Evolutionary conservation across 1,140 invertebrate species (phyloP).

Genomic region (Drosophila orosa): DNA sequence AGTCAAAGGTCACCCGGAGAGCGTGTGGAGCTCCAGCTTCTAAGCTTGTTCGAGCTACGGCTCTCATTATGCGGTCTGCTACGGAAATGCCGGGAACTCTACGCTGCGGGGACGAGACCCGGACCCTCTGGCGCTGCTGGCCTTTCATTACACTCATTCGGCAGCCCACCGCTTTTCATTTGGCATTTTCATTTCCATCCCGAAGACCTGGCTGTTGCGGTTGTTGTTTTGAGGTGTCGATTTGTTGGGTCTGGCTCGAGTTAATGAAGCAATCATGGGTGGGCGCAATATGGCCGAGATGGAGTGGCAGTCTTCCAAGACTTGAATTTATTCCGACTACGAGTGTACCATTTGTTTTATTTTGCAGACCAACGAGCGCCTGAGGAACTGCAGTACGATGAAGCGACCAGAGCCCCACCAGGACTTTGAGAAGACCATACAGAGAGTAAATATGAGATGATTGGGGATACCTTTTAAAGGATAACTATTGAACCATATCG

Average conservation of each 20-base stretch:
- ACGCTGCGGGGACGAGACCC: slow-evolving; percentile 6
- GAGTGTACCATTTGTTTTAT: slow-evolving; percentile 8
- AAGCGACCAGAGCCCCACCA: slow-evolving; percentile 81
- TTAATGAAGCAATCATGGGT: slow-evolving; percentile 76
- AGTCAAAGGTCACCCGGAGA: slow-evolving; percentile 44
- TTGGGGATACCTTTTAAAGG: background rate
- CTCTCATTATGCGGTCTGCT: slow-evolving; percentile 82
- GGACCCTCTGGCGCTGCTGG: slow-evolving; percentile 19
- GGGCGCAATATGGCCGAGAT: background rate
- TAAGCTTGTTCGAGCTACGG: slow-evolving; percentile 16
- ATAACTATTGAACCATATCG: background rate
- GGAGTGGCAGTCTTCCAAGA: background rate
- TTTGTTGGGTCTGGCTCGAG: slow-evolving; percentile 60
- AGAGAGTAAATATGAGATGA: slow-evolving; percentile 71
- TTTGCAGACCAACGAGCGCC: slow-evolving; percentile 68
- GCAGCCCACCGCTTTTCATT: slow-evolving; percentile 65
- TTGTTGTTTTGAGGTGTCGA: slow-evolving; percentile 73
- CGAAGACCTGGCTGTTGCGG: slow-evolving; percentile 33
- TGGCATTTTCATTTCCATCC: slow-evolving; percentile 68
- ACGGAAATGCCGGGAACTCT: slow-evolving; percentile 74
- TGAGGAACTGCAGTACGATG: slow-evolving; percentile 77
- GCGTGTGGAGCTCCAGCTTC: slow-evolving; percentile 18
- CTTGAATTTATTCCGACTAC: slow-evolving; percentile 30
- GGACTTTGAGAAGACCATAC: slow-evolving; percentile 84
- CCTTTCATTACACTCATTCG: slow-evolving; percentile 76